These are phyloP conservation scores for Leucoptera coffeella DNA, from an alignment of 2,888 invertebrate genomes.

Conservation along the genomic window DNA sequence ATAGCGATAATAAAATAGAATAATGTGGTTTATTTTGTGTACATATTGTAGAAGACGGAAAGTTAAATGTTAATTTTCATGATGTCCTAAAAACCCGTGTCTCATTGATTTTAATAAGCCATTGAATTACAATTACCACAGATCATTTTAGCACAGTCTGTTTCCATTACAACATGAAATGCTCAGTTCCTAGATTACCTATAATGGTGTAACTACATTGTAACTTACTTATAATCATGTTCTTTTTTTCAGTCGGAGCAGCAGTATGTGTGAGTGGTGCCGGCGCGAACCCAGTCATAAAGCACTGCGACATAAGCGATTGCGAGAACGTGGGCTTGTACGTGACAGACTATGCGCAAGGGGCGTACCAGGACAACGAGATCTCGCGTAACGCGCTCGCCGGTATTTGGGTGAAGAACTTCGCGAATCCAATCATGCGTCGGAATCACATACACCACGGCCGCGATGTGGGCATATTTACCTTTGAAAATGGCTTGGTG, in stretches of 20 bases:
- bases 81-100: too few species aligned
- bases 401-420: constrained; percentile 99
- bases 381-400: constrained; percentile 96
- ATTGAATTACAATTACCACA: too few species aligned
- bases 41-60: too few species aligned
- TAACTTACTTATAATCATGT: too few species aligned
- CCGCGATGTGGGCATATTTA: constrained; percentile 94
- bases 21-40: too few species aligned
- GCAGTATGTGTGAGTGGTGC: constrained; percentile 97
- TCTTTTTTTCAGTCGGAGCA: constrained; percentile 89
- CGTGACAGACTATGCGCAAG: constrained; percentile 97
- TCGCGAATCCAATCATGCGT: constrained; percentile 97
- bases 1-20: too few species aligned
- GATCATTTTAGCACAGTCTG: too few species aligned
- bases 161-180: too few species aligned
- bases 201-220: too few species aligned
- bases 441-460: constrained; percentile 96
- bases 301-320: constrained; percentile 97
- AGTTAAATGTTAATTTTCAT: too few species aligned
- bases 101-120: too few species aligned
- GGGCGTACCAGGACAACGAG: constrained; percentile 95
- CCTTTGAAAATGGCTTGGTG: constrained; percentile 95
- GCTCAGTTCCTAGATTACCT: too few species aligned
- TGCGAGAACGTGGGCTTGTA: constrained; percentile 99
- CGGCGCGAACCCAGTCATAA: constrained; percentile 89